Evolutionary conservation across 2,113 vertebrate genomes (phyloP).

Genomic region (Myrmecophaga tridactyla): DNA sequence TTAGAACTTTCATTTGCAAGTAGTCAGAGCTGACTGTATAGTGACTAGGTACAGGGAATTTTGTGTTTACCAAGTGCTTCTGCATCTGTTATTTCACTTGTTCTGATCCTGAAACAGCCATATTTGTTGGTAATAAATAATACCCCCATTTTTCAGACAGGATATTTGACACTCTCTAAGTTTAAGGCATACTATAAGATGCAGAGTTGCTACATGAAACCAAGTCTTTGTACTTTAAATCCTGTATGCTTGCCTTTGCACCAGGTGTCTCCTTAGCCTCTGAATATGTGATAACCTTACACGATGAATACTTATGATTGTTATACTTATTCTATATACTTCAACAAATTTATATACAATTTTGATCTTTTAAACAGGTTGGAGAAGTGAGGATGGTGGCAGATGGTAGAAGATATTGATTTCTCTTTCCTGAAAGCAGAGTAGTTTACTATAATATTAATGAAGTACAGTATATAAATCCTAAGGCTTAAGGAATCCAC

Average conservation of each 20-base stretch:
- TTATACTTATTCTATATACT: background rate
- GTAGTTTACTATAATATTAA: background rate
- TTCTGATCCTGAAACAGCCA: background rate
- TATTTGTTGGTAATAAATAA: background rate
- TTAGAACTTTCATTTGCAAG: background rate
- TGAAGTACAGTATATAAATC: background rate
- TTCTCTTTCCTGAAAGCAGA: constrained; percentile 42
- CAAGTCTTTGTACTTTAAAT: background rate
- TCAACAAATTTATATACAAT: background rate
- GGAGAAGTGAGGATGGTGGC: background rate
- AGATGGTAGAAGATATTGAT: background rate
- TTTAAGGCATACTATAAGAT: background rate
- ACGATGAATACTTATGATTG: background rate
- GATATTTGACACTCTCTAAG: background rate
- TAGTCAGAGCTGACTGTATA: background rate
- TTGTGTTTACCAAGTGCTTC: background rate
- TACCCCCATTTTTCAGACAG: background rate
- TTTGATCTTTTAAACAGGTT: constrained; percentile 22
- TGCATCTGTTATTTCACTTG: background rate
- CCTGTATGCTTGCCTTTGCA: background rate
- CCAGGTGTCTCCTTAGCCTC: background rate
- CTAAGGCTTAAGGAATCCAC: background rate
- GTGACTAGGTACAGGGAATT: background rate
- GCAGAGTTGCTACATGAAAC: background rate
- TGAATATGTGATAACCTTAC: background rate